phyloP scores from a whole-genome alignment of 2,888 invertebrate species.

The Napeogenes sylphis region DNA sequence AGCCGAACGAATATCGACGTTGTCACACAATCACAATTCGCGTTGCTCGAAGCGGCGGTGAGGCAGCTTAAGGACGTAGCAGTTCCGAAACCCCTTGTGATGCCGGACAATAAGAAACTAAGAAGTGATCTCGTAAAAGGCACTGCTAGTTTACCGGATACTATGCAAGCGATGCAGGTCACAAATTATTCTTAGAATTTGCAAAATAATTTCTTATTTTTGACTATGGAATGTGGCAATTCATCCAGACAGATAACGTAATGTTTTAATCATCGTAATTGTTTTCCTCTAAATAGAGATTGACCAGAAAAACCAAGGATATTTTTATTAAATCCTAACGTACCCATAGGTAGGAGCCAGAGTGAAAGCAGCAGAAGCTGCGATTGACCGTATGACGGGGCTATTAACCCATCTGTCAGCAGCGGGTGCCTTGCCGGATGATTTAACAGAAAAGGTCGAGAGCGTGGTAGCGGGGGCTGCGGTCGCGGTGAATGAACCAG shows the following conservation, averaged over 20 bases:
- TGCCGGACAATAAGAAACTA: constrained; percentile 55
- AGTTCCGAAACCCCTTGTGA: constrained; percentile 42
- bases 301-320: no score
- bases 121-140: constrained; percentile 48
- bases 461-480: constrained; percentile 31
- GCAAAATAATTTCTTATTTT: no score
- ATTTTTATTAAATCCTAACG: neutral
- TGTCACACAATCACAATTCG: constrained; percentile 58
- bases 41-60: constrained; percentile 44
- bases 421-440: constrained; percentile 43
- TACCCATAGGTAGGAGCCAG: constrained; percentile 45
- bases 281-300: no score
- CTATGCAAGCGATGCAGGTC: constrained; percentile 67
- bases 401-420: constrained; percentile 48
- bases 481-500: no score
- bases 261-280: no score
- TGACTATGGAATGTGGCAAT: no score
- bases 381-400: constrained; percentile 46
- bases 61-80: constrained; percentile 37
- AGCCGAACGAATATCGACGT: constrained; percentile 54
- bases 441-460: constrained; percentile 54
- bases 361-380: constrained; percentile 49
- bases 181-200: neutral
- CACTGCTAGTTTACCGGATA: constrained; percentile 55
- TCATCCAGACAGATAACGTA: no score